A percentile compares a stretch with the other conserved stretches of the same genome.
Conservation (phyloP, 2,797 vertebrate genomes). For the Anas capensis region DNA sequence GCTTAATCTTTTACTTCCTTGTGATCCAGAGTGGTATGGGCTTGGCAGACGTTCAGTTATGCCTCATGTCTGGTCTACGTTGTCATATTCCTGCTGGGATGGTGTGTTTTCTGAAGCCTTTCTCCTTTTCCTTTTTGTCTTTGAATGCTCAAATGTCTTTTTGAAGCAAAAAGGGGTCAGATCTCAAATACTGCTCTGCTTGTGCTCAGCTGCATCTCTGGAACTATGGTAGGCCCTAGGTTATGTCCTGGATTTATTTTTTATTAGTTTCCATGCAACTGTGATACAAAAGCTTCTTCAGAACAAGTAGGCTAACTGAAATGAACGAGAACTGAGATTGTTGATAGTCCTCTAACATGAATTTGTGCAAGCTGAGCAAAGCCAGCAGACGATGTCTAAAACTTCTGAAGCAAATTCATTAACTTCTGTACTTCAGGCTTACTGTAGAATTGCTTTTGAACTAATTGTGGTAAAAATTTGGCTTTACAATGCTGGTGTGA, state of each 20-base stretch:
- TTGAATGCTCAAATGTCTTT: not conserved
- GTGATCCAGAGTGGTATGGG: not conserved
- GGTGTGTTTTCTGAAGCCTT: not conserved
- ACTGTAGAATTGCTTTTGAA: not conserved
- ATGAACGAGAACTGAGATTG: rapidly evolving
- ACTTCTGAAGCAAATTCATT: not conserved
- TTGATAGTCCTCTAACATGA: not conserved
- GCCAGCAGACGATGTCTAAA: not conserved
- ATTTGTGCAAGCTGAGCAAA: not conserved
- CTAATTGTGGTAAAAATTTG: not conserved
- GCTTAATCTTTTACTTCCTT: constrained; percentile 32
- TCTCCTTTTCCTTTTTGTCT: not conserved
- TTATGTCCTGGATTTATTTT: not conserved
- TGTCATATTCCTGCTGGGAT: not conserved
- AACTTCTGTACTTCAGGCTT: not conserved
- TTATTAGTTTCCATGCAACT: not conserved
- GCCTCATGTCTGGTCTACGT: not conserved
- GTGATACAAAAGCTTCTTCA: not conserved
- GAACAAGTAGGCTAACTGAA: not conserved
- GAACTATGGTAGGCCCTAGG: not conserved
- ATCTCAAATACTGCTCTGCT: not conserved
- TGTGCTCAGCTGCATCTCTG: not conserved
- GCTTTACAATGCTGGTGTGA: not conserved
- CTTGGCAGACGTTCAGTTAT: constrained; percentile 8
- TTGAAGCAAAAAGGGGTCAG: not conserved